These are phyloP conservation scores for Apogon talboti DNA, from an alignment of 2,797 vertebrate genomes.

Conservation along the genomic window DNA sequence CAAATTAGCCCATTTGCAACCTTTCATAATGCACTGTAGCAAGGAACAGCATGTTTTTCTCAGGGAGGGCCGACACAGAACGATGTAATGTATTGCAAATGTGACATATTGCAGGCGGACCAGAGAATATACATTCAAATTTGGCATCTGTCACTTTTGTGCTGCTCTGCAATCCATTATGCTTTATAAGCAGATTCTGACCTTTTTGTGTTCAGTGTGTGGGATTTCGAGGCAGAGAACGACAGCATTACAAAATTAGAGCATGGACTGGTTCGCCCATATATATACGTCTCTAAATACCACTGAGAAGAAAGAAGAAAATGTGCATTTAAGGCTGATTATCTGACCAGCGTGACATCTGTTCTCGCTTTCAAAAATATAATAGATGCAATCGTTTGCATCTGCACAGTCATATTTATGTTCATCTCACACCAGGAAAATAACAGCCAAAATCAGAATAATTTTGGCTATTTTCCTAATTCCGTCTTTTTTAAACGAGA, in stretches of 20 bases:
- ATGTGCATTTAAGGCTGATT: conserved; percentile 6
- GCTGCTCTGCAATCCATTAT: conserved; percentile 52
- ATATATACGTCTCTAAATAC: conserved; percentile 3
- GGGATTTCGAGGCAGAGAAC: conserved; percentile 6
- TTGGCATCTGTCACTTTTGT: conserved; percentile 67
- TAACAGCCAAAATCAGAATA: conserved; percentile 17
- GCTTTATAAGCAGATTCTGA: conserved; percentile 47
- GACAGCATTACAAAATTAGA: background rate
- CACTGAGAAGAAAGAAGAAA: background rate
- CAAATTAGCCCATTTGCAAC: conserved; percentile 84
- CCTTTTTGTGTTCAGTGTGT: conserved; percentile 34
- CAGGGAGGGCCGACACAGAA: conserved; percentile 36
- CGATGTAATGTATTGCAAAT: conserved; percentile 51
- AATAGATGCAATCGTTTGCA: background rate
- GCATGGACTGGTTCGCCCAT: background rate
- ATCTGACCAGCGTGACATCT: conserved; percentile 3
- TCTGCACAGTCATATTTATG: background rate
- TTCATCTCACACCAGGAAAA: conserved; percentile 6
- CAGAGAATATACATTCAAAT: conserved; percentile 55
- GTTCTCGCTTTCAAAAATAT: background rate
- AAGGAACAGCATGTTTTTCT: conserved; percentile 67
- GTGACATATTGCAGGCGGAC: conserved; percentile 66
- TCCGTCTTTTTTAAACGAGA: conserved; percentile 10
- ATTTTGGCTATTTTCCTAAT: conserved; percentile 18
- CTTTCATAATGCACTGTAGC: conserved; percentile 77